These are phyloP conservation scores for Saccopteryx leptura DNA, from an alignment of 2,113 vertebrate species.

Conservation along the genomic window DNA sequence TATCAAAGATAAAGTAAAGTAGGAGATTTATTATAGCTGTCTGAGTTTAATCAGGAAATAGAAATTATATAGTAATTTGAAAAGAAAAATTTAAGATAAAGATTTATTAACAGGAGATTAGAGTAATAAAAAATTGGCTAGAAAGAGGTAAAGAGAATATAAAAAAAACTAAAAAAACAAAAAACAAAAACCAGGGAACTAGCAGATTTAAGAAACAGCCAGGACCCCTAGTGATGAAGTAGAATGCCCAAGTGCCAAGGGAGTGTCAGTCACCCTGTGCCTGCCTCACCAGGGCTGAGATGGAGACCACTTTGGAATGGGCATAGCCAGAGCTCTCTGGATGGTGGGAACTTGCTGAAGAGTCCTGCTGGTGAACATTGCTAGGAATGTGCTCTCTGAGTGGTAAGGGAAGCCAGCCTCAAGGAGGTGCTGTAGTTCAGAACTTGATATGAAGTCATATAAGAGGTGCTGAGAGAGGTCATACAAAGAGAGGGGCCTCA, in stretches of 20 bases:
- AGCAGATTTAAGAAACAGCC: neutral
- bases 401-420: neutral
- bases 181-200: neutral
- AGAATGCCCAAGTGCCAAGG: neutral
- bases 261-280: rapidly evolving
- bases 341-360: neutral
- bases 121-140: neutral
- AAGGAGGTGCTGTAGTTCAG: neutral
- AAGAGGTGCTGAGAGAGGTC: neutral
- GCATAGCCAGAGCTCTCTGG: neutral
- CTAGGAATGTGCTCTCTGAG: neutral
- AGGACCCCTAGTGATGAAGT: neutral
- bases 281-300: neutral
- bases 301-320: neutral
- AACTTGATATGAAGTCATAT: neutral
- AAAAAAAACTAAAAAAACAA: no score
- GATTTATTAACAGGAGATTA: neutral
- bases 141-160: neutral
- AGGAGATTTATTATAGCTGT: neutral
- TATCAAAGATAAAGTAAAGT: conserved; percentile 15
- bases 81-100: neutral
- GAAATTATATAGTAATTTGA: neutral
- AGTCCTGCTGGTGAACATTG: neutral
- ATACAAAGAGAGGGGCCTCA: neutral
- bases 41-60: neutral